A percentile compares a stretch with the other conserved stretches of the same genome.
These are phyloP conservation scores for Actinernus sp. DNA, from an alignment of 92 coral and sea anemone genomes.

Conservation along the genomic window DNA sequence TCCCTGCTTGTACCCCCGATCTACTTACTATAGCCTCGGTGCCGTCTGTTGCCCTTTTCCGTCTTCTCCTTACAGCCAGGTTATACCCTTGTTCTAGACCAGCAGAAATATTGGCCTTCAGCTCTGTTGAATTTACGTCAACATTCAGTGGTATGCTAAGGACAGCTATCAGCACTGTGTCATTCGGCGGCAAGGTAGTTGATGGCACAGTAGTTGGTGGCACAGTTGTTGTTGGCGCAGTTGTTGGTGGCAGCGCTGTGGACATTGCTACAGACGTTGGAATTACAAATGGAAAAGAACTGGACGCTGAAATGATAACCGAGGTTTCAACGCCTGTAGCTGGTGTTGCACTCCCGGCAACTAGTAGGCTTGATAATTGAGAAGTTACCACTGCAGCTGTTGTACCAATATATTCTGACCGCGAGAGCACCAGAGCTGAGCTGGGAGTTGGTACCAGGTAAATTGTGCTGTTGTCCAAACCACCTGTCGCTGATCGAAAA, in stretches of 20 bases:
- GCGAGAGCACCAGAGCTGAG: too few relatives aligned
- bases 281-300: neutral
- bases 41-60: slow-evolving; percentile 28
- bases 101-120: slow-evolving; percentile 10
- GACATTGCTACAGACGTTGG: neutral
- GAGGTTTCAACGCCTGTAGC: neutral
- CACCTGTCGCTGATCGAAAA: too few relatives aligned
- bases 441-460: too few relatives aligned
- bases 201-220: neutral
- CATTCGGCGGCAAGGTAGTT: slow-evolving; percentile 3
- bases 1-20: too few relatives aligned
- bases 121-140: slow-evolving; percentile 9
- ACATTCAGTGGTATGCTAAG: slow-evolving; percentile 13
- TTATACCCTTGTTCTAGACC: slow-evolving; percentile 30
- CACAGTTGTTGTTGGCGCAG: slow-evolving; percentile 8
- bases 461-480: too few relatives aligned
- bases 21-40: slow-evolving; percentile 60
- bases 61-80: slow-evolving; percentile 4
- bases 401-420: too few relatives aligned
- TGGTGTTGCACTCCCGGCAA: slow-evolving; percentile 1
- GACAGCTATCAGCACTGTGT: slow-evolving; percentile 6
- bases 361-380: slow-evolving; percentile 12
- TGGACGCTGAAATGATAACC: neutral
- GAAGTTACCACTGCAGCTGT: too few relatives aligned
- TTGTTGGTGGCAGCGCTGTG: slow-evolving; percentile 1